phyloP scores from a whole-genome alignment of 2,888 invertebrate species.

The Drosophila pegasa region DNA sequence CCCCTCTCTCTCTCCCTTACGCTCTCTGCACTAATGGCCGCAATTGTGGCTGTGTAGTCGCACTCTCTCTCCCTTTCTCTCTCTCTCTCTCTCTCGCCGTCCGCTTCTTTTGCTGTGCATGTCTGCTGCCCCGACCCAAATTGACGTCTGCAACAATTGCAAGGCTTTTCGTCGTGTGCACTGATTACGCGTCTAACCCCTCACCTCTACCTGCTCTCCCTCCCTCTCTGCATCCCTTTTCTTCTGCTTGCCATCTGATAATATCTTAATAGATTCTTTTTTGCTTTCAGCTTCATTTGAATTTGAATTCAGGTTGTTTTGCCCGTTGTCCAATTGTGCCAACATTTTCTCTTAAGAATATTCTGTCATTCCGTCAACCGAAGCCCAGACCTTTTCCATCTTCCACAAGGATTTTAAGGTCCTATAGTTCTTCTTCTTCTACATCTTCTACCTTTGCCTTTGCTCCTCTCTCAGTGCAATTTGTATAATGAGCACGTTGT shows the following conservation, averaged over 20 bases:
- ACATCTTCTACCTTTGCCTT: constrained; percentile 2
- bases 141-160: constrained; percentile 75
- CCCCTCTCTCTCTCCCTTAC: constrained; percentile 2
- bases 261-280: constrained; percentile 79
- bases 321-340: constrained; percentile 32
- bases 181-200: constrained; percentile 54
- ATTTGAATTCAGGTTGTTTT: constrained; percentile 63
- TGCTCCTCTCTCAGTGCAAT: constrained; percentile 54
- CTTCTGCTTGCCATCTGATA: constrained; percentile 61
- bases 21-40: constrained; percentile 71
- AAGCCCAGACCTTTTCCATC: constrained; percentile 30
- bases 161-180: constrained; percentile 39
- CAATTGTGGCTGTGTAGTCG: constrained; percentile 67
- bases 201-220: background rate
- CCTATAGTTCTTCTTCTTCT: constrained; percentile 4
- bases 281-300: constrained; percentile 74
- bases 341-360: constrained; percentile 30
- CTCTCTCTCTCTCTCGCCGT: constrained; percentile 6
- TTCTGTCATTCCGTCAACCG: constrained; percentile 49
- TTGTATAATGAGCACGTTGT: constrained; percentile 77
- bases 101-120: constrained; percentile 6
- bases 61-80: constrained; percentile 15
- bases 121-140: constrained; percentile 69
- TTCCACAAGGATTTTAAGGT: constrained; percentile 21
- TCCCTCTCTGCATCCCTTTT: constrained; percentile 30